Percentiles rank a stretch among this genome's conserved stretches.
These are phyloP conservation scores for Phylloscopus collybita DNA, from an alignment of 2,797 vertebrate genomes.

Conservation along the genomic window DNA sequence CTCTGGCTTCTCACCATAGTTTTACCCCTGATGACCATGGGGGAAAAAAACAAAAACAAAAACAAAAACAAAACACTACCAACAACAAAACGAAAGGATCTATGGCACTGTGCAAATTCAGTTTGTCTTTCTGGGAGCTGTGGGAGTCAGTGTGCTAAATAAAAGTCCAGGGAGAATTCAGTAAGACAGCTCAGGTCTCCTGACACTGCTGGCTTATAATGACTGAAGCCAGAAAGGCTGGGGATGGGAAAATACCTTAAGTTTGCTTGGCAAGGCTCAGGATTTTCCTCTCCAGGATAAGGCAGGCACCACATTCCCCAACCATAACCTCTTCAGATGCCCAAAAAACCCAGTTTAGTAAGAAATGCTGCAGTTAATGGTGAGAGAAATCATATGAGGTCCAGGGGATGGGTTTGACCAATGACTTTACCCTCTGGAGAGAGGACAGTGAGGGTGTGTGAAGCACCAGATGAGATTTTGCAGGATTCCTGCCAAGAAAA, in stretches of 20 bases:
- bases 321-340: not conserved
- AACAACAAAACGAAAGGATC: not conserved
- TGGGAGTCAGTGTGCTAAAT: not conserved
- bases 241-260: not conserved
- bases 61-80: too few relatives aligned
- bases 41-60: rapidly evolving
- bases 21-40: not conserved
- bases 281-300: not conserved
- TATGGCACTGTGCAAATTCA: not conserved
- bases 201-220: not conserved
- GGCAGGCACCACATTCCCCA: not conserved
- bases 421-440: not conserved
- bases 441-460: not conserved
- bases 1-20: not conserved
- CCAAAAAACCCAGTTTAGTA: not conserved
- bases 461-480: not conserved
- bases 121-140: not conserved
- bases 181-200: not conserved
- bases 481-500: not conserved
- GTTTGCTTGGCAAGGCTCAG: not conserved
- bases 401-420: not conserved
- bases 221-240: not conserved
- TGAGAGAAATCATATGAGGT: not conserved
- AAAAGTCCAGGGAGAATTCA: not conserved
- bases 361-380: not conserved